Percentiles rank a stretch among this genome's conserved stretches.
Evolutionary conservation across 2,113 vertebrate genomes (phyloP).

Genomic region (Ceyx melanurus): DNA sequence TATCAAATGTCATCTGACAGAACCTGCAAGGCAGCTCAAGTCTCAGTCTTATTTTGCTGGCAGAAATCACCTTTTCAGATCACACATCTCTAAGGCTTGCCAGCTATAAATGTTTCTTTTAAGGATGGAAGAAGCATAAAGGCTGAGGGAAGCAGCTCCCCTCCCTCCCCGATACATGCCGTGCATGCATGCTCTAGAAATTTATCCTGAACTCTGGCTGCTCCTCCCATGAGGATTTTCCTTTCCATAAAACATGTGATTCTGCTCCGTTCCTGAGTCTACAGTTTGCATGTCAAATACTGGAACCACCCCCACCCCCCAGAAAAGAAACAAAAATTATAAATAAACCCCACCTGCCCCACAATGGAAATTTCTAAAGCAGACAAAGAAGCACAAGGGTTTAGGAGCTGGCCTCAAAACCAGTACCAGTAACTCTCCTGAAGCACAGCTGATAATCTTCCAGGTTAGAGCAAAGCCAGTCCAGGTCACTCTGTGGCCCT

Average conservation of each 20-base stretch:
- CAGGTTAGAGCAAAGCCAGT: background rate
- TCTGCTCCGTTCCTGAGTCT: background rate
- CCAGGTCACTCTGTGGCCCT: background rate
- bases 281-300: background rate
- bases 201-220: slow-evolving; percentile 31
- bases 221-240: slow-evolving; percentile 30
- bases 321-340: background rate
- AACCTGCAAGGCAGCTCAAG: background rate
- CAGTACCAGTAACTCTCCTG: background rate
- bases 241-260: background rate
- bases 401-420: background rate
- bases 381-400: background rate
- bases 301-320: background rate
- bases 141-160: background rate
- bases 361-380: background rate
- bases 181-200: background rate
- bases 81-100: background rate
- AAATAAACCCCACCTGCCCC: background rate
- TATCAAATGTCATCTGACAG: background rate
- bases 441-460: background rate
- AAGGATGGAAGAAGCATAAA: background rate
- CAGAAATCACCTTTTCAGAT: slow-evolving; percentile 12
- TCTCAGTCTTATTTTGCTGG: background rate
- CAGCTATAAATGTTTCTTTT: background rate
- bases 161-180: background rate